Evolutionary conservation across 2,113 vertebrate species (phyloP).

Genomic region (Columba livia): DNA sequence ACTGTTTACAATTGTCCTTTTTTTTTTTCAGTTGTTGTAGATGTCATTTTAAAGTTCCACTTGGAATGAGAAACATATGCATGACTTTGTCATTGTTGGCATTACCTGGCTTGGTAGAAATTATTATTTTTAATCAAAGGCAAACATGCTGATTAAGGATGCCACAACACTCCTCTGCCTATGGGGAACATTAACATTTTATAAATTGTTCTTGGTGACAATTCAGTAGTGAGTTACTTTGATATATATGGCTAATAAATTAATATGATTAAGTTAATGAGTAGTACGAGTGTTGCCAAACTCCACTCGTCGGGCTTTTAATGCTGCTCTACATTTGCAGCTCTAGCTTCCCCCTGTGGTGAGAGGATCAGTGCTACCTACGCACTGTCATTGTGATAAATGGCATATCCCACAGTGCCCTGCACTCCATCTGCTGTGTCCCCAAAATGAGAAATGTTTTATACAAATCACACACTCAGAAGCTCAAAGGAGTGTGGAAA

Average conservation of each 20-base stretch:
- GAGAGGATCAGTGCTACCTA: constrained; percentile 78
- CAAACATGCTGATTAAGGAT: constrained; percentile 31
- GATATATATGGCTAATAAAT: constrained; percentile 77
- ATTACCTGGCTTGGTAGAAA: constrained; percentile 47
- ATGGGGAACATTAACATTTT: constrained; percentile 52
- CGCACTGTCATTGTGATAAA: constrained; percentile 83
- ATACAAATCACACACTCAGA: constrained; percentile 63
- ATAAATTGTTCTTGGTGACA: constrained; percentile 71
- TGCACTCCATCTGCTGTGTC: constrained; percentile 81
- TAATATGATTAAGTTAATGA: constrained; percentile 81
- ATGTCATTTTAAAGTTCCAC: constrained; percentile 38
- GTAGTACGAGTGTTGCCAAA: constrained; percentile 73
- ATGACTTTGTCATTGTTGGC: constrained; percentile 40
- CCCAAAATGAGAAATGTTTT: constrained; percentile 69
- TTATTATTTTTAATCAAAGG: constrained; percentile 46
- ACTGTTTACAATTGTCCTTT: not conserved
- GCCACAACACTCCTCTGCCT: constrained; percentile 31
- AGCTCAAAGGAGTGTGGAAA: constrained; percentile 49
- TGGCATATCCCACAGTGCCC: constrained; percentile 81
- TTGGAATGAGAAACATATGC: constrained; percentile 60
- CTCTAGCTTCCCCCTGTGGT: constrained; percentile 69
- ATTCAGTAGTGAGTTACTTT: constrained; percentile 72
- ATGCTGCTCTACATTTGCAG: constrained; percentile 62
- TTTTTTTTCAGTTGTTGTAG: not conserved
- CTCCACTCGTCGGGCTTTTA: constrained; percentile 52